These are phyloP conservation scores for Heliconius hewitsoni DNA, from an alignment of 1,140 invertebrate genomes.

Conservation along the genomic window DNA sequence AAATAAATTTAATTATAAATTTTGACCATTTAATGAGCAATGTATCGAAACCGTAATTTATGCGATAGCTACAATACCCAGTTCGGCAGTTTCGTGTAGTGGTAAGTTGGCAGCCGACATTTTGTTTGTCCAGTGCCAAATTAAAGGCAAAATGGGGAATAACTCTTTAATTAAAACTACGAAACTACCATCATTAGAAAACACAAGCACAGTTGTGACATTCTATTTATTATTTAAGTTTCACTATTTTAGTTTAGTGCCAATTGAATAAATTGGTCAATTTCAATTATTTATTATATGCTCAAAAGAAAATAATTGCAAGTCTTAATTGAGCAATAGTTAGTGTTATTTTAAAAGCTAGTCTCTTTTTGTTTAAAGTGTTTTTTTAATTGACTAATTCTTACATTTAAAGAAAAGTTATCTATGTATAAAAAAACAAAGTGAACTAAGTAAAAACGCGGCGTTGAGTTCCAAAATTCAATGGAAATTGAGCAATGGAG, in stretches of 20 bases:
- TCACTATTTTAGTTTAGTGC: neutral
- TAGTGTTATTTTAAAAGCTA: no score
- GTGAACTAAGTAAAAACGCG: no score
- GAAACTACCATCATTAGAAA: neutral
- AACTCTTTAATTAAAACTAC: constrained; percentile 16
- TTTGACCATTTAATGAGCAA: neutral
- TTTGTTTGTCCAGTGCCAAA: constrained; percentile 7
- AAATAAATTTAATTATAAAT: neutral
- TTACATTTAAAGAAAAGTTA: no score
- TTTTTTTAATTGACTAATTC: no score
- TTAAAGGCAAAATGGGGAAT: neutral
- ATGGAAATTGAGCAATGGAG: no score
- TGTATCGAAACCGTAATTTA: neutral
- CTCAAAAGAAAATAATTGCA: neutral
- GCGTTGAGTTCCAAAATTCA: no score
- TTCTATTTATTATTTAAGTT: neutral
- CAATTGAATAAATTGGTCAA: neutral
- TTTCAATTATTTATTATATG: neutral
- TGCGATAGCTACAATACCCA: neutral
- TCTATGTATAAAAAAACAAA: no score
- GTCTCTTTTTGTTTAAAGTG: neutral
- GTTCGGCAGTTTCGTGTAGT: constrained; percentile 4
- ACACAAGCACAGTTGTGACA: neutral
- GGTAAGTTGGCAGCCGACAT: constrained; percentile 9
- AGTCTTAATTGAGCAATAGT: no score